Evolutionary conservation across 2,888 invertebrate species (phyloP).

Genomic region (Pharmacophagus antenor): DNA sequence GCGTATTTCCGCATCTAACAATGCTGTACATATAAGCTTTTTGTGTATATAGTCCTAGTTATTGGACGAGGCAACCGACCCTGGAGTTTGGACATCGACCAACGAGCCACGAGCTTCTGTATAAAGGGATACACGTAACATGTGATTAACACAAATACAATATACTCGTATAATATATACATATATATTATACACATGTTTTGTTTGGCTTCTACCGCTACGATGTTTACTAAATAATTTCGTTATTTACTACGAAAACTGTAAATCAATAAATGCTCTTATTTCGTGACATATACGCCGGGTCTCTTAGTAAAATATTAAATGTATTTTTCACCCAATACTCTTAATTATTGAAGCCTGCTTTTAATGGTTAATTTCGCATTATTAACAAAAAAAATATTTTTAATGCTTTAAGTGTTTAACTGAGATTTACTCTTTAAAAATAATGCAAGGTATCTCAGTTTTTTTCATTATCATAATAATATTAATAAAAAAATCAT

Average conservation of each 20-base stretch:
- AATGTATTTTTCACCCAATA: conserved; percentile 81
- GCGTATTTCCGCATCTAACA: conserved; percentile 77
- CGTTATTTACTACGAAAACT: conserved; percentile 52
- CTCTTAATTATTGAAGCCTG: conserved; percentile 73
- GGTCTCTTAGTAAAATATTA: conserved; percentile 65
- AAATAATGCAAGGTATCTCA: conserved; percentile 14
- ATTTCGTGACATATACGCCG: conserved; percentile 57
- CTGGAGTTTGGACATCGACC: conserved; percentile 49
- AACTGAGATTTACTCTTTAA: conserved; percentile 32
- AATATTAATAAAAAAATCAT: conserved; percentile 37
- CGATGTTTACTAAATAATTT: conserved; percentile 75
- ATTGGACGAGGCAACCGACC: conserved; percentile 47
- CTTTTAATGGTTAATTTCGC: conserved; percentile 66
- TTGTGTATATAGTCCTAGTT: conserved; percentile 76
- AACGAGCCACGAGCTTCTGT: conserved; percentile 41
- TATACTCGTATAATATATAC: no score
- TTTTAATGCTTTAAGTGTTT: conserved; percentile 68
- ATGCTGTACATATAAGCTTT: conserved; percentile 79
- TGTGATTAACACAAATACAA: conserved; percentile 78
- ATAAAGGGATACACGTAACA: conserved; percentile 64
- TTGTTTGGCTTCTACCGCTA: conserved; percentile 80
- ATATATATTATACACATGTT: conserved; percentile 69
- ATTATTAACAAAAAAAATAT: conserved; percentile 68
- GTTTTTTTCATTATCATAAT: conserved; percentile 47
- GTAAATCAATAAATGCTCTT: conserved; percentile 53